phyloP scores from a whole-genome alignment of 2,113 vertebrate genomes.

The Barbus barbus region DNA sequence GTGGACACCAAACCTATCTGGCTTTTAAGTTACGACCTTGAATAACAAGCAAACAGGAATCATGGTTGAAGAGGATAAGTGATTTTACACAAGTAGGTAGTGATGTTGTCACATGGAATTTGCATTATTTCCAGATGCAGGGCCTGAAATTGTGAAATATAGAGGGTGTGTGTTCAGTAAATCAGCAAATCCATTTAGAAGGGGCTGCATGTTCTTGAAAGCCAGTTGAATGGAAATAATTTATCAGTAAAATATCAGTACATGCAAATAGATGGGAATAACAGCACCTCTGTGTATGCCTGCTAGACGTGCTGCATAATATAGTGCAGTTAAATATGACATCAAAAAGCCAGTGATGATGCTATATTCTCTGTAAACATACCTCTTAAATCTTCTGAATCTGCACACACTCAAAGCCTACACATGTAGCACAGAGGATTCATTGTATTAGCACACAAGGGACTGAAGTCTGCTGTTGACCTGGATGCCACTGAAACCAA shows the following conservation, averaged over 20 bases:
- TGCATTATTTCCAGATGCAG: slow-evolving; percentile 52
- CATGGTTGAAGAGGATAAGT: background rate
- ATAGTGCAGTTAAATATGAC: background rate
- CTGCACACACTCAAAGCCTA: background rate
- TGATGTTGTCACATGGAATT: slow-evolving; percentile 44
- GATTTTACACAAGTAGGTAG: background rate
- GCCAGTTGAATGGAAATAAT: background rate
- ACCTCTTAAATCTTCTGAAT: background rate
- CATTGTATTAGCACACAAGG: slow-evolving; percentile 42
- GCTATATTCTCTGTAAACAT: background rate
- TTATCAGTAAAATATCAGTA: background rate
- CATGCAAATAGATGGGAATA: background rate
- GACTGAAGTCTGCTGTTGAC: slow-evolving; percentile 30
- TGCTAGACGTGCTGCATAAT: too few species aligned
- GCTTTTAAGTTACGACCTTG: background rate
- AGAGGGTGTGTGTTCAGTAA: slow-evolving; percentile 11
- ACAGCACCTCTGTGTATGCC: slow-evolving; percentile 1
- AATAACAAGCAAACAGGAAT: background rate
- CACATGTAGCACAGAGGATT: slow-evolving; percentile 37
- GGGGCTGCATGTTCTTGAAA: background rate
- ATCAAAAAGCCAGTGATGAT: background rate
- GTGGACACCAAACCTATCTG: slow-evolving; percentile 9
- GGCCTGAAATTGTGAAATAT: slow-evolving; percentile 19
- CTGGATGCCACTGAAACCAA: slow-evolving; percentile 45
- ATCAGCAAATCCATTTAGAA: slow-evolving; percentile 16